Evolutionary conservation across 2,888 invertebrate species (phyloP).

Genomic region (Metallyticus violacea): DNA sequence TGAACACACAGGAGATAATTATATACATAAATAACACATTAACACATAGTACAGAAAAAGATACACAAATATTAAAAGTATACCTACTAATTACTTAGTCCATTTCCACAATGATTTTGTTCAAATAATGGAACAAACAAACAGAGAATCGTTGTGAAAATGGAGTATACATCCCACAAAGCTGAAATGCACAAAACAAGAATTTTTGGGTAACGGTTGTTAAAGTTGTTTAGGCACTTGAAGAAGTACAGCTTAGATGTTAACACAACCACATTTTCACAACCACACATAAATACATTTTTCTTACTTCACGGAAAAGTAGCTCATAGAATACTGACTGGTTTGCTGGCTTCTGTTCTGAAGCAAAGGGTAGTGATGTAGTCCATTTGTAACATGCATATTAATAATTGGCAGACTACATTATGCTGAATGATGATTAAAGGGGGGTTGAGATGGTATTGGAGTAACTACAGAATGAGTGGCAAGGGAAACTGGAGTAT

Average conservation of each 20-base stretch:
- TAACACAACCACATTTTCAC: constrained; percentile 9
- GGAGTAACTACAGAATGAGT: too few species aligned
- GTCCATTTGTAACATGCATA: too few species aligned
- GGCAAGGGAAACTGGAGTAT: too few species aligned
- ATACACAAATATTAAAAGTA: neutral
- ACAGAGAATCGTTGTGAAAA: neutral
- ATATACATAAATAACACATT: neutral
- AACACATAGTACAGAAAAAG: neutral
- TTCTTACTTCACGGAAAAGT: neutral
- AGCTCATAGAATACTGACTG: neutral
- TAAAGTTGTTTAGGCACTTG: neutral
- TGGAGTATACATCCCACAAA: neutral
- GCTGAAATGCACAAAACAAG: neutral
- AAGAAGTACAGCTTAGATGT: neutral
- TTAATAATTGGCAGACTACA: too few species aligned
- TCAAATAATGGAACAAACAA: neutral
- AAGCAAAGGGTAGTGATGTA: too few species aligned
- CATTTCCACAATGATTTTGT: neutral
- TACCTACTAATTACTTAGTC: neutral
- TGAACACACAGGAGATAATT: constrained; percentile 3
- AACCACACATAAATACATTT: neutral
- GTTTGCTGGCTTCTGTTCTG: neutral
- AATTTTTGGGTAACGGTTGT: neutral
- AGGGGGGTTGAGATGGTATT: too few species aligned
- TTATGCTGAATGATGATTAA: too few species aligned